These are phyloP conservation scores for Notamacropus eugenii DNA, from an alignment of 2,797 vertebrate genomes.

Conservation along the genomic window DNA sequence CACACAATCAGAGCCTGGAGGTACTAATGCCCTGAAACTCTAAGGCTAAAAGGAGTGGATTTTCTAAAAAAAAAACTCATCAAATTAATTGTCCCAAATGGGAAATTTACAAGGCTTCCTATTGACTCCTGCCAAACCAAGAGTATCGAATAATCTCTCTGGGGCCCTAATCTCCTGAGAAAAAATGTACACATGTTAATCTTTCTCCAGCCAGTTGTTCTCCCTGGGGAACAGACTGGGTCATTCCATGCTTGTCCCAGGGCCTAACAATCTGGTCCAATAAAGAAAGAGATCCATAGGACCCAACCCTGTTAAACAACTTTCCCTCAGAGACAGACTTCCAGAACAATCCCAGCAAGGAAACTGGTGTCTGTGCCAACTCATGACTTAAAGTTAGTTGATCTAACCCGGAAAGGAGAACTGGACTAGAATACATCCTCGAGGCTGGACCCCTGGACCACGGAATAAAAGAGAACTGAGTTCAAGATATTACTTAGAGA, in stretches of 20 bases:
- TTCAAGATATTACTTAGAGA: neutral
- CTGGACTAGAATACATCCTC: neutral
- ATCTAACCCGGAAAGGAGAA: neutral
- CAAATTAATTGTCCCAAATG: conserved; percentile 75
- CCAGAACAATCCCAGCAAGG: neutral
- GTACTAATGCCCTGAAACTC: neutral
- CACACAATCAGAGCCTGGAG: neutral
- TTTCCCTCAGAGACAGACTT: neutral
- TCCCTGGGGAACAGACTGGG: neutral
- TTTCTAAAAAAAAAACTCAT: conserved; percentile 64
- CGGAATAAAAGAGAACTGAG: neutral
- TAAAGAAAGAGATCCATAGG: neutral
- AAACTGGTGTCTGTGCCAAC: neutral
- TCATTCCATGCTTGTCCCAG: neutral
- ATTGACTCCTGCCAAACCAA: conserved; percentile 51
- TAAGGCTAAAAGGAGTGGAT: conserved; percentile 17
- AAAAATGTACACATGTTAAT: conserved; percentile 58
- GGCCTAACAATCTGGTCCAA: neutral
- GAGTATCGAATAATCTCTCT: conserved; percentile 51
- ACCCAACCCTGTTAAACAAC: neutral
- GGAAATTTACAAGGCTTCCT: conserved; percentile 61
- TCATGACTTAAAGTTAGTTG: neutral
- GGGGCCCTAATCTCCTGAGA: conserved; percentile 59
- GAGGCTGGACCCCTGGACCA: neutral
- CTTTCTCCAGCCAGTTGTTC: conserved; percentile 43